phyloP scores from a whole-genome alignment of 2,888 invertebrate genomes.

The Tetanocera ferruginea region DNA sequence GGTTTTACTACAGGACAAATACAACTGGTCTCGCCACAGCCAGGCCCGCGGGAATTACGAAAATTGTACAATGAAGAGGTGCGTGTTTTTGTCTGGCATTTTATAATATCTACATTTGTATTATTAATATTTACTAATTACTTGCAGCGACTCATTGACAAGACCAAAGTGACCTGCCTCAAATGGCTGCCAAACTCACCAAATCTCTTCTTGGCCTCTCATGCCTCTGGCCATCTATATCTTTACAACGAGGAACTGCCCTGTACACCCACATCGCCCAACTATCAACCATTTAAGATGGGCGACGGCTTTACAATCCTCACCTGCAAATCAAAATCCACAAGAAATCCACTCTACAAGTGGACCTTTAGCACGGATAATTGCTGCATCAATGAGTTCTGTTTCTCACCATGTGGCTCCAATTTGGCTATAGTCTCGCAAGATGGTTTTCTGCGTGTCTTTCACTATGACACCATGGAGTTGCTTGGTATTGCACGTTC shows the following conservation, averaged over 20 bases:
- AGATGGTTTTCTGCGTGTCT: constrained; percentile 94
- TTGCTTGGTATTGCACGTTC: constrained; percentile 92
- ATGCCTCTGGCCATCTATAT: constrained; percentile 96
- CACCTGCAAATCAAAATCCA: constrained; percentile 96
- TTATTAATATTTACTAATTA: background rate
- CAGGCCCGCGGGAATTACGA: constrained; percentile 94
- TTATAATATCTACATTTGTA: background rate
- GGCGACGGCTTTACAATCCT: constrained; percentile 95
- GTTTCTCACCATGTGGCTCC: constrained; percentile 94
- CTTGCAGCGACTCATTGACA: constrained; percentile 69
- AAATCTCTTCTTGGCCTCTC: constrained; percentile 93
- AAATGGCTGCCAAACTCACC: constrained; percentile 97
- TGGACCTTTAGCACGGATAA: constrained; percentile 88
- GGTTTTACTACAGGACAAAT: constrained; percentile 99
- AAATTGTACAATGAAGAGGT: constrained; percentile 99
- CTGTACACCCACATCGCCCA: constrained; percentile 90
- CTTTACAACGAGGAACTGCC: constrained; percentile 96
- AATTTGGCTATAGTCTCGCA: constrained; percentile 95
- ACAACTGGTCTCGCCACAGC: constrained; percentile 97
- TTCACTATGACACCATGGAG: constrained; percentile 98
- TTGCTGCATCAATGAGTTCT: constrained; percentile 93
- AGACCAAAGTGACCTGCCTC: constrained; percentile 86
- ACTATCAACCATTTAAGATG: constrained; percentile 94
- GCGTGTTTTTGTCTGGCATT: constrained; percentile 50
- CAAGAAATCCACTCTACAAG: constrained; percentile 94